Conservation (phyloP, 2,888 invertebrate genomes). For the Tetragnatha montana region DNA sequence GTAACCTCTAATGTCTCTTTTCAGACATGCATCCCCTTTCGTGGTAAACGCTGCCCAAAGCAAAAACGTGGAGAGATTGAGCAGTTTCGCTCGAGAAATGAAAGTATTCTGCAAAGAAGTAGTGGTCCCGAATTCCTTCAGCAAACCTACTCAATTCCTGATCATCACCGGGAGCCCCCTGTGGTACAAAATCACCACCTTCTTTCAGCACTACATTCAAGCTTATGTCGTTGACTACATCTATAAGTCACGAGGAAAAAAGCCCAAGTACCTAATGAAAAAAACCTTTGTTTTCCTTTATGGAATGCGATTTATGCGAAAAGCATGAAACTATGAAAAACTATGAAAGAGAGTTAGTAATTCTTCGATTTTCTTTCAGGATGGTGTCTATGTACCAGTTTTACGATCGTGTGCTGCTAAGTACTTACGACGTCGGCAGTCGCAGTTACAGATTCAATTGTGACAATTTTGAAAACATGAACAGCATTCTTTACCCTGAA, state of each 20-base stretch:
- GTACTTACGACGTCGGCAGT: too few relatives aligned
- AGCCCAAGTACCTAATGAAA: slow-evolving; percentile 1
- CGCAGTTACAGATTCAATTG: too few relatives aligned
- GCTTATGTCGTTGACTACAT: background rate
- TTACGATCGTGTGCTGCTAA: too few relatives aligned
- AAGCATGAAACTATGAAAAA: too few relatives aligned
- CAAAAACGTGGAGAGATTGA: background rate
- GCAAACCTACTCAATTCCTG: background rate
- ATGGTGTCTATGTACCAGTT: too few relatives aligned
- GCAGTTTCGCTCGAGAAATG: background rate
- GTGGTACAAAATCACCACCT: background rate
- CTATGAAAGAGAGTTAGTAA: too few relatives aligned
- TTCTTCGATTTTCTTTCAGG: too few relatives aligned
- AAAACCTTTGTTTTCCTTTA: too few relatives aligned
- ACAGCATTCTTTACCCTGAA: too few relatives aligned
- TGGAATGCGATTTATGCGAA: too few relatives aligned
- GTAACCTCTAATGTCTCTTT: background rate
- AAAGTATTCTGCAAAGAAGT: background rate
- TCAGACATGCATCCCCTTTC: background rate
- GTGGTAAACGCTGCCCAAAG: background rate
- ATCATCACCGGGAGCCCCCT: background rate
- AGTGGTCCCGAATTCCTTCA: background rate
- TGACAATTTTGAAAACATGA: too few relatives aligned
- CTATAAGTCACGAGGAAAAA: background rate
- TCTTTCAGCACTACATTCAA: slow-evolving; percentile 7